phyloP scores from a whole-genome alignment of 2,113 vertebrate species.

The Corythoichthys intestinalis region DNA sequence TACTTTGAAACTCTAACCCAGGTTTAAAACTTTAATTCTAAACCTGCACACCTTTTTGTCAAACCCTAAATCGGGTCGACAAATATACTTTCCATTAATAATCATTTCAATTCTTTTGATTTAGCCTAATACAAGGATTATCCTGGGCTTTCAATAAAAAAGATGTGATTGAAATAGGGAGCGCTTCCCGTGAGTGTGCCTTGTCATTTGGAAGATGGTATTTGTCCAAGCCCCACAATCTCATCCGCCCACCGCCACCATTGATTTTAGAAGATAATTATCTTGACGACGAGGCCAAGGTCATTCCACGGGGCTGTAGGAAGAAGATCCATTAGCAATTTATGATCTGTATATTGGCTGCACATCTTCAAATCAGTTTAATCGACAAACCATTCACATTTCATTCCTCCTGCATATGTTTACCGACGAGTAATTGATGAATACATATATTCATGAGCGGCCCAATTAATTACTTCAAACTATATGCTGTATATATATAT shows the following conservation, averaged over 20 bases:
- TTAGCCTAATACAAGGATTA: background rate
- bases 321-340: constrained; percentile 59
- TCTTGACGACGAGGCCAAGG: constrained; percentile 56
- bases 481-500: too few relatives aligned
- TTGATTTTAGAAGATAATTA: constrained; percentile 65
- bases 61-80: background rate
- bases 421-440: constrained; percentile 25
- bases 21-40: background rate
- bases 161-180: constrained; percentile 43
- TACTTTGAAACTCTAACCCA: background rate
- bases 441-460: constrained; percentile 15
- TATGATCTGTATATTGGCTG: constrained; percentile 59
- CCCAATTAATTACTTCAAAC: constrained; percentile 19
- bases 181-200: constrained; percentile 20
- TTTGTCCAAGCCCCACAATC: constrained; percentile 46
- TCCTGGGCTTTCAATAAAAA: background rate
- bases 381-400: constrained; percentile 49
- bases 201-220: constrained; percentile 48
- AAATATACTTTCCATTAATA: background rate
- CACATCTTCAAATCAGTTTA: constrained; percentile 39
- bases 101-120: background rate
- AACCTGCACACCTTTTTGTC: background rate
- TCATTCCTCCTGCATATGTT: constrained; percentile 34
- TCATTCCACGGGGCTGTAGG: constrained; percentile 54
- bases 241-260: constrained; percentile 7